phyloP scores from a whole-genome alignment of 2,888 invertebrate species.

The Tupiocoris notatus region DNA sequence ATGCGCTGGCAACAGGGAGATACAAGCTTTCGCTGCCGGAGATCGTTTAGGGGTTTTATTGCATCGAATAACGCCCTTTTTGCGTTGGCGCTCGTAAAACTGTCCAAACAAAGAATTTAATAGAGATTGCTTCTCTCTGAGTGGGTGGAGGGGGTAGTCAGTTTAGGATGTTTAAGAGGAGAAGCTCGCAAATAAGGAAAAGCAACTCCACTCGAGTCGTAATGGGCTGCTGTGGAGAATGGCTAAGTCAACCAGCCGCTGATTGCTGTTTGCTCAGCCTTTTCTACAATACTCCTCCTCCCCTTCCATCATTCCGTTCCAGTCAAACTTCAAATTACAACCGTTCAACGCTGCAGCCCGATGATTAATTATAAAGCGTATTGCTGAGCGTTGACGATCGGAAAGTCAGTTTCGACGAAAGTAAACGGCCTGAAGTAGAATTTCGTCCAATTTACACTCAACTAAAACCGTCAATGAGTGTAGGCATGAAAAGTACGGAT shows the following conservation, averaged over 20 bases:
- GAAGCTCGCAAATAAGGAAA: conserved; percentile 32
- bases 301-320: not conserved
- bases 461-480: too few species aligned
- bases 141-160: conserved; percentile 37
- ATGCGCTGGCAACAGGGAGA: not conserved
- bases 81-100: conserved; percentile 16
- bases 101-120: conserved; percentile 42
- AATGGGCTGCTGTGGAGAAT: conserved; percentile 24
- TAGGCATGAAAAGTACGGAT: too few species aligned
- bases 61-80: conserved; percentile 25
- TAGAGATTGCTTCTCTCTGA: conserved; percentile 40
- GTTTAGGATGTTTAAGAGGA: conserved; percentile 42
- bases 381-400: too few species aligned
- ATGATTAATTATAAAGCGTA: conserved; percentile 24
- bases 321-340: conserved; percentile 31
- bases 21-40: not conserved
- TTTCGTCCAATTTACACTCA: too few species aligned
- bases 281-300: conserved; percentile 23
- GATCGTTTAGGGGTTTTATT: conserved; percentile 25
- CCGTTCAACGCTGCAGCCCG: not conserved
- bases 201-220: conserved; percentile 32
- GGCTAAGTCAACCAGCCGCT: conserved; percentile 34
- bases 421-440: too few species aligned
- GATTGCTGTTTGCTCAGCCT: conserved; percentile 38
- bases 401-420: too few species aligned